A percentile compares a stretch with the other conserved stretches of the same genome.
phyloP scores from a whole-genome alignment of 2,888 invertebrate genomes.

The Cetonia aurata region DNA sequence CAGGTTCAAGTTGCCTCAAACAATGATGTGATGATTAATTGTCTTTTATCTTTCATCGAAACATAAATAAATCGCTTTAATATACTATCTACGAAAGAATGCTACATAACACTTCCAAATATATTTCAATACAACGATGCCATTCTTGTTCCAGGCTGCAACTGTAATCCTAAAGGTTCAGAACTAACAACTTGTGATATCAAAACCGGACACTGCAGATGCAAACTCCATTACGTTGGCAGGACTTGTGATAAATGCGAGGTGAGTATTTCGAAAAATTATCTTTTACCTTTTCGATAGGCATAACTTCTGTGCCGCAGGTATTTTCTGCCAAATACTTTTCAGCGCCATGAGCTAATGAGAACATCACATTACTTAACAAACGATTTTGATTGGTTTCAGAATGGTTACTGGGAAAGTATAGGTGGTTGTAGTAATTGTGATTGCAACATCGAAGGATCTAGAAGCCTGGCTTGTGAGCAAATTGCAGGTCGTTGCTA shows the following conservation, averaged over 20 bases:
- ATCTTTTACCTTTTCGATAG: neutral
- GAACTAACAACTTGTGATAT: conserved; percentile 80
- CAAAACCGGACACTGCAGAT: conserved; percentile 83
- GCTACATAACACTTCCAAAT: neutral
- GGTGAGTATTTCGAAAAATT: conserved; percentile 66
- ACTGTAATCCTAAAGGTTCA: conserved; percentile 82
- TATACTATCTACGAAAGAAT: too few relatives aligned
- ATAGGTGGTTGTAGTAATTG: conserved; percentile 86
- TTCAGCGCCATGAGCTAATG: too few relatives aligned
- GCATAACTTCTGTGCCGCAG: neutral
- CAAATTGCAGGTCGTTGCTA: conserved; percentile 81
- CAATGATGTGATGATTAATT: conserved; percentile 6
- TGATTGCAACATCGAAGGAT: conserved; percentile 80
- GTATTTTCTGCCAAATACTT: too few relatives aligned
- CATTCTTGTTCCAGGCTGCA: conserved; percentile 80
- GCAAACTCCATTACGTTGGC: conserved; percentile 79
- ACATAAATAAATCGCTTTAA: neutral
- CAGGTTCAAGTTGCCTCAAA: neutral
- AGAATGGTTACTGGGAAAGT: conserved; percentile 85
- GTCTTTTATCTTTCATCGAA: neutral
- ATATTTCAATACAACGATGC: conserved; percentile 5
- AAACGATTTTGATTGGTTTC: conserved; percentile 44
- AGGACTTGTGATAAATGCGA: conserved; percentile 81
- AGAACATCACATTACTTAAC: too few relatives aligned
- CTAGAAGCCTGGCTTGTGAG: conserved; percentile 78